Evolutionary conservation across 2,888 invertebrate genomes (phyloP), one percentile per base, ranked within the genome.

Genomic region (Agriopis aurantiaria): DNA sequence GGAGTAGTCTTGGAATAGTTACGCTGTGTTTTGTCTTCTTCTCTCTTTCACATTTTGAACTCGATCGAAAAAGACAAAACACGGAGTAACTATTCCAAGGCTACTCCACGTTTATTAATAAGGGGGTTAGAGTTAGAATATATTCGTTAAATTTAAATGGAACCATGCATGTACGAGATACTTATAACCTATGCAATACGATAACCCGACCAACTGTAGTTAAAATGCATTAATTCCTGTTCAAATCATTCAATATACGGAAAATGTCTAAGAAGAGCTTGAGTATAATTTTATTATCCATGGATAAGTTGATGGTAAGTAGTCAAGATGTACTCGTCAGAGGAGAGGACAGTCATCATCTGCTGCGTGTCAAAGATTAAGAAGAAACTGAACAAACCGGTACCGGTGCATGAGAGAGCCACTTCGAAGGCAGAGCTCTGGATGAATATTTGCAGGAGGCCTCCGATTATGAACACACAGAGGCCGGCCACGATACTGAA

Each of bases 301-400:
- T 95, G 87, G 98, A 98, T 55, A 98, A 93, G 87, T 97, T 97
- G 85, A 98, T 97, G 0, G 98, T n/a, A n/a, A n/a, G n/a, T 97
- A 2, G 97, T 98, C 61, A 97, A 90, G 79, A 98, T 97, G 89
- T 98, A 98, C 84, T 98, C 98, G 86, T 98, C 98, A 0, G 98
- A 96, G 0, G 97, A 97, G 63, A 97, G 91, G 5, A 95, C 96
- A 76, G 96, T 95, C 97, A 98, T 97, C 91, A 98, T 95, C 92
- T 97, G 95, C 86, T 98, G 97, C 0, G 98, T 97, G 90, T 98
- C 98, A 83, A 96, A 97, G 77, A n/a, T n/a, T n/a, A n/a, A 98
- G 92, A 98, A 98, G 55, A 97, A 91, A 49, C 96, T 96, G 91
- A 98, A 98, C 57, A 98, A 83, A 8, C 96, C 88, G 0, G 97